Base-by-base conservation (phyloP, 2,888 invertebrate genomes). In the Gari tellinella region DNA sequence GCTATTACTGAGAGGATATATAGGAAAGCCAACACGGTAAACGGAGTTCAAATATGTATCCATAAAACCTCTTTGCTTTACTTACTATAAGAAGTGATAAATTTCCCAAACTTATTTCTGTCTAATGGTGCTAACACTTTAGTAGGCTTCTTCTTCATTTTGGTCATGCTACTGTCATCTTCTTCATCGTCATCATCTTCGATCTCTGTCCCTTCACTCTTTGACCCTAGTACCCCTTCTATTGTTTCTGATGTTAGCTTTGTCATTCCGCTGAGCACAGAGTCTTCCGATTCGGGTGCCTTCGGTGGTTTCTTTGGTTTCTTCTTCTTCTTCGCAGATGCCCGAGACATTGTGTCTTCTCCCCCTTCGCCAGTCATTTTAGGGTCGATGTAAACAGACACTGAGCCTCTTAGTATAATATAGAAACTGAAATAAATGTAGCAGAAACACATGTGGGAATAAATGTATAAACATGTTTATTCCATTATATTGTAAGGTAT, bases 311-410 rank as follows among this genome's bases (percentile, higher is more conserved):
- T 48, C 48, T 58, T 61, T 46, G 31, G 23, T 26, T 38, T 53
- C n/a, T 69, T 49, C 41, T 69, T 62, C 62, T 70, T 68, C 23
- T 63, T 64, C 12, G 55, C 53, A 19, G 52, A 57, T 43, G 40
- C 43, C 26, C 57, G 64, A 12, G 52, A 70, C 14, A 51, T 53
- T 19, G 41, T 49, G 14, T 58, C 62, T 0, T 41, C 65, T 2
- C 76, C 79, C 3, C 84, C 86, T 31, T 89, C 90, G 0, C 88
- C 89, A 0, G 86, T 84, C 80, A 86, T 81, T 23, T 72, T 75
- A 14, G 88, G 79, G 75, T 91, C 90, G 17, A 90, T 89, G 72
- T 88, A 90, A 3, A 90, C 88, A 0, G 88, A 86, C 4, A 88
- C 88, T 0, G 81, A 73, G 2, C 91, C 91, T 26, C 81, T 74